A percentile compares a stretch with the other conserved stretches of the same genome.
Evolutionary conservation across 2,797 vertebrate species (phyloP).

Genomic region (Anas georgica): DNA sequence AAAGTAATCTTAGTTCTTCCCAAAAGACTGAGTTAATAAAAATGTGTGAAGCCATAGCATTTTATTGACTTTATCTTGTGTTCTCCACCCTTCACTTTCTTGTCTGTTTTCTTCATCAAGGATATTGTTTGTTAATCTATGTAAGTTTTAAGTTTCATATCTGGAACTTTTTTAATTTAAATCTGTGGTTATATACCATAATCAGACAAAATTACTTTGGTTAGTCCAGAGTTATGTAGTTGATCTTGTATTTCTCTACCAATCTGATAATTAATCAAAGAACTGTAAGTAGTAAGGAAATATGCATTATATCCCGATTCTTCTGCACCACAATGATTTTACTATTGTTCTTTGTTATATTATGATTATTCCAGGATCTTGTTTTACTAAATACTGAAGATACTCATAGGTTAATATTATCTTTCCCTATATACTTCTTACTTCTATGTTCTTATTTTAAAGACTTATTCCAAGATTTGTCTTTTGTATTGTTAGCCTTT

Average conservation of each 20-base stretch:
- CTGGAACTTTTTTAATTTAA: neutral
- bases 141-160: neutral
- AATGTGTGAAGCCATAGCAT: neutral
- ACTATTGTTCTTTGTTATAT: slow-evolving; percentile 29
- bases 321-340: slow-evolving; percentile 11
- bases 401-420: slow-evolving; percentile 10
- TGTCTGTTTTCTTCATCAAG: slow-evolving; percentile 47
- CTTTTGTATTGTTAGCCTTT: slow-evolving; percentile 32
- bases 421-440: slow-evolving; percentile 12
- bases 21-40: slow-evolving; percentile 40
- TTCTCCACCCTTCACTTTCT: neutral
- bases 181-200: neutral
- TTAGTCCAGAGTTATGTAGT: neutral
- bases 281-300: neutral
- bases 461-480: slow-evolving; percentile 25
- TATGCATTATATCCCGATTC: neutral
- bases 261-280: neutral
- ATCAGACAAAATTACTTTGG: neutral
- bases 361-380: slow-evolving; percentile 11
- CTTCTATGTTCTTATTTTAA: slow-evolving; percentile 34
- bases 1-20: neutral
- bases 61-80: too few relatives aligned
- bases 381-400: slow-evolving; percentile 35
- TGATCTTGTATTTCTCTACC: neutral
- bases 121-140: neutral